Base-by-base conservation (phyloP, 2,113 vertebrate species). In the Paradisaea rubra region DNA sequence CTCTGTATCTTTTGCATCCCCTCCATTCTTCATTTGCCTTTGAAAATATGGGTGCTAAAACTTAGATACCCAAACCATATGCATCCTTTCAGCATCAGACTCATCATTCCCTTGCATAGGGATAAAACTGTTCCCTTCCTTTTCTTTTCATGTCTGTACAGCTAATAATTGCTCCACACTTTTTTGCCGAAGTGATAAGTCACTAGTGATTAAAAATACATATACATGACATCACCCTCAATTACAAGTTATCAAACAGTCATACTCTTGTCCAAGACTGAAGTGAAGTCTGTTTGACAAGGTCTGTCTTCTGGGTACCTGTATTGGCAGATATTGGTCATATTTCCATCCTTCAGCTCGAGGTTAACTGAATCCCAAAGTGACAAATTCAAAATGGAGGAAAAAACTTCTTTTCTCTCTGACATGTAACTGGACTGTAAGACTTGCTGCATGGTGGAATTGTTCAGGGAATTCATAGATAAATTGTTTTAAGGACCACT, bases 401-500 rank as follows among this genome's bases (percentile, higher is more conserved):
- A 59, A 81, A 5, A 89, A 47, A 33, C 37, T 65, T 73, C 0
- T 41, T 92, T 57, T 80, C 31, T 83, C 17, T 80, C 68, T 31
- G 21, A 35, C 23, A 2, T 50, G 12, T 61, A 79, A 56, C 71
- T 73, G 47, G 47, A 42, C 52, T 64, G n/a, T 71, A 52, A 83
- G 79, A 80, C 47, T 83, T 18, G 7, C 60, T 74, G 15, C 4
- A 1, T 59, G 89, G 59, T 64, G 33, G 35, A 80, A 63, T 50
- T 63, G 69, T 56, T 56, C 49, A n/a, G 53, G 57, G 56, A 89
- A 64, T 93, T 94, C 23, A 35, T 50, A 66, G 64, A 63, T 91
- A 41, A 80, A 89, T 88, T 59, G 44, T 60, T 95, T 78, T 81
- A 86, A 95, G 82, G 85, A 83, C 81, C 39, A 53, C 35, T 86